Evolutionary conservation across 2,888 invertebrate species (phyloP), one percentile per base, ranked within the genome.

Genomic region (Atherix ibis): DNA sequence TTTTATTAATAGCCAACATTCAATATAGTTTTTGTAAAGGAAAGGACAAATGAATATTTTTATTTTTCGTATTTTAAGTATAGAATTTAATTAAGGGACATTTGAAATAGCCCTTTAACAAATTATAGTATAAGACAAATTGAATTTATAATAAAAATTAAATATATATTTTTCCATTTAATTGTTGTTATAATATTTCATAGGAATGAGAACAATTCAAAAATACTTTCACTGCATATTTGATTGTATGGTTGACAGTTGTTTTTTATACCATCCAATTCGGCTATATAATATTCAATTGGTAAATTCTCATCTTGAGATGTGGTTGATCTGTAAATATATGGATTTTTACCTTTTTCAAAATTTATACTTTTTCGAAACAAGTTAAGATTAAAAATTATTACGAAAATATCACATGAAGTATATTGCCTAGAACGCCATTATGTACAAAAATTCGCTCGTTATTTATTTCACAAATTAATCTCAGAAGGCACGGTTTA

Each of bases 381-480:
- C 27, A 34, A n/a, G 31, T 25, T 32, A 30, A 35, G 25, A 15
- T 24, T 18, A 16, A 43, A 29, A 3, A 33, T 46, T 64, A 70
- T 71, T 62, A 79, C 80, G 74, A n/a, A n/a, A 80, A 68, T 38
- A 78, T 50, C 25, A 77, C 64, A 48, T 76, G 71, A 24, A 79
- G 57, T 40, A 80, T 53, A 51, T 73, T 73, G 17, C 79, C 72
- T 34, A 78, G 48, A 26, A 79, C 57, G n/a, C 78, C 78, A 50
- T 73, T 72, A 47, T 67, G 18, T 37, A 47, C 35, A 53, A 49
- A 34, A 58, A 30, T 31, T 48, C 45, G 3, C 52, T 52, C 49
- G 26, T 48, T 63, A 32, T 71, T 66, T 37, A 70, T 68, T 52
- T 78, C 77, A 47, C 78, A 79, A 48, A 79, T 74, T 31, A 70